Conservation (phyloP, 2,797 vertebrate species). For the Streptopelia turtur region DNA sequence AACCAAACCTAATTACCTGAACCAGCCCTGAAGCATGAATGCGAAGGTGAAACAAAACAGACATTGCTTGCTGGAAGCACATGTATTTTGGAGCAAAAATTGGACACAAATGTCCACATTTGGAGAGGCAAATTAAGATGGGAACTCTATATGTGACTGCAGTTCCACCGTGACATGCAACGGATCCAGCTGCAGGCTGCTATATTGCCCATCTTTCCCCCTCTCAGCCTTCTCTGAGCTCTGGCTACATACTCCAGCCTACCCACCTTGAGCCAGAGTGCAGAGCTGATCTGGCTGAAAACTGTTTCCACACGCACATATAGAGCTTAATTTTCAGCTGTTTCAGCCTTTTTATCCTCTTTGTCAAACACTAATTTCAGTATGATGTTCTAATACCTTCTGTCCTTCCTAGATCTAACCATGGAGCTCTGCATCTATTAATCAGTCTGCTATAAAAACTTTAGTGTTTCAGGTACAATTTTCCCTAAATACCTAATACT, state of each 20-base stretch:
- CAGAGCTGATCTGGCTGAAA: neutral
- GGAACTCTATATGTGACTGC: neutral
- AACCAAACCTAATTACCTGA: neutral
- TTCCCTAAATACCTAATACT: neutral
- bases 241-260: neutral
- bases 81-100: neutral
- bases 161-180: neutral
- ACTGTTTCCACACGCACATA: neutral
- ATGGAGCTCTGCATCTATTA: accelerated
- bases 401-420: neutral
- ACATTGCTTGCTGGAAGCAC: neutral
- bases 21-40: neutral
- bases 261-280: neutral
- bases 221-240: neutral
- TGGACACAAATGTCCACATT: neutral
- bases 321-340: neutral
- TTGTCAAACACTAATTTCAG: neutral
- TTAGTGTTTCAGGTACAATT: neutral
- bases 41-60: neutral
- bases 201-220: neutral
- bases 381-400: neutral
- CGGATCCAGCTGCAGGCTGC: neutral
- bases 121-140: neutral
- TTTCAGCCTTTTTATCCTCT: no score
- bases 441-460: neutral